Percentiles rank a stretch among this genome's conserved stretches.
Conservation (phyloP, 92 coral and sea anemone genomes). For the Nematostella vectensis region DNA sequence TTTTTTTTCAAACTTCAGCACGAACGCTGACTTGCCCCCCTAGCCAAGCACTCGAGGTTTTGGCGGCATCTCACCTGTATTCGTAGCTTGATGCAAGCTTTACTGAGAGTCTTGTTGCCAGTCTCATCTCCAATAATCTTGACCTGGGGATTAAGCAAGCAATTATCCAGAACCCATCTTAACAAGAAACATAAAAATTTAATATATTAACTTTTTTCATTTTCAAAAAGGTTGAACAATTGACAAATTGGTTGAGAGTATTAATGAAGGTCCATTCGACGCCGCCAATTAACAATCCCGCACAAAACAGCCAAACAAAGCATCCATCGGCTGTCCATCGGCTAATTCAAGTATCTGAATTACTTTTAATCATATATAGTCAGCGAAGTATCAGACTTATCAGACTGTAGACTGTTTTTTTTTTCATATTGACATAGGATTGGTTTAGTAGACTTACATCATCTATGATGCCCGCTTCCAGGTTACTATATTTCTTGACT, state of each 20-base stretch:
- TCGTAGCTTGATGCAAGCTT: conserved; percentile 67
- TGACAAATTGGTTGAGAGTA: neutral
- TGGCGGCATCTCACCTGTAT: too few species aligned
- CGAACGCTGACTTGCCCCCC: too few species aligned
- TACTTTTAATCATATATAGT: too few species aligned
- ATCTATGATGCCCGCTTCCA: conserved; percentile 80
- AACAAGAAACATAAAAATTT: too few species aligned
- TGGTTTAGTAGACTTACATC: conserved; percentile 66
- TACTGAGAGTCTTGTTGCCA: conserved; percentile 59
- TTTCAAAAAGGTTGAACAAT: neutral
- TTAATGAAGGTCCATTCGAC: too few species aligned
- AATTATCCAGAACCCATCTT: neutral
- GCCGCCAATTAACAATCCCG: neutral
- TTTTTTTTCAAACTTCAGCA: too few species aligned
- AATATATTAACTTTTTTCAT: too few species aligned
- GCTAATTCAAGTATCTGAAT: neutral
- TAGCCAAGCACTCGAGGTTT: too few species aligned
- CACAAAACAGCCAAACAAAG: neutral
- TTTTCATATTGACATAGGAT: too few species aligned
- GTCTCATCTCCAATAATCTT: conserved; percentile 78
- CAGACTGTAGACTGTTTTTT: too few species aligned
- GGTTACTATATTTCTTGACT: conserved; percentile 54
- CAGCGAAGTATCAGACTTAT: too few species aligned
- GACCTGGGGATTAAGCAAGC: conserved; percentile 60
- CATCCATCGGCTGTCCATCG: neutral